phyloP scores from a whole-genome alignment of 2,888 invertebrate genomes.

The Nomada fucata region DNA sequence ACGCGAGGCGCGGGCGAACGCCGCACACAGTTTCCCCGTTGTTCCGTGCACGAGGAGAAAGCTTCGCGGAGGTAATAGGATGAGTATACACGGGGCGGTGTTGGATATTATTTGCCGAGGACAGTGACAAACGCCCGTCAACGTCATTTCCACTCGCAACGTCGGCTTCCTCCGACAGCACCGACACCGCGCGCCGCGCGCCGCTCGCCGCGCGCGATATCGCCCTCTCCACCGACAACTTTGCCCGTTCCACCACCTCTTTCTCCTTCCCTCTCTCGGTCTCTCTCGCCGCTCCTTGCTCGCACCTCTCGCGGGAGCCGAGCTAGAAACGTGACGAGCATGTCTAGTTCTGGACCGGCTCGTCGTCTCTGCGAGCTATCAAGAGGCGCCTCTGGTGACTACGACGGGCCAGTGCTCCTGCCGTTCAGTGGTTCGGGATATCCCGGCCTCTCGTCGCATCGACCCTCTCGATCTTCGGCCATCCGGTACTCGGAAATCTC shows the following conservation, averaged over 20 bases:
- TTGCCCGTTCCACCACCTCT: conserved; percentile 46
- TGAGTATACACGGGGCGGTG: conserved; percentile 72
- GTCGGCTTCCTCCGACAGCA: conserved; percentile 67
- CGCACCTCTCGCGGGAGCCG: conserved; percentile 75
- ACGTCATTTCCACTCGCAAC: conserved; percentile 81
- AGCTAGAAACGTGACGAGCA: conserved; percentile 82
- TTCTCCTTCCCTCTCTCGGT: conserved; percentile 27
- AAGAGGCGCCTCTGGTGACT: conserved; percentile 75
- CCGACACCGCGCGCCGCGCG: conserved; percentile 22
- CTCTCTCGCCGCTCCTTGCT: conserved; percentile 43
- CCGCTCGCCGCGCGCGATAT: conserved; percentile 38
- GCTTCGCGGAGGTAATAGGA: conserved; percentile 65
- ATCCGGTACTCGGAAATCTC: neutral
- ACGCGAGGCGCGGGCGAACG: neutral
- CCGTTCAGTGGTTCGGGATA: conserved; percentile 6
- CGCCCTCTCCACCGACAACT: conserved; percentile 55
- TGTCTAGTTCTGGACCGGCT: conserved; percentile 81
- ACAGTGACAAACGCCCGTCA: conserved; percentile 84
- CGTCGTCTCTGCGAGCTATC: conserved; percentile 80
- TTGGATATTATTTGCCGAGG: conserved; percentile 83
- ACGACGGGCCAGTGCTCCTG: conserved; percentile 57
- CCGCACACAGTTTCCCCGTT: neutral
- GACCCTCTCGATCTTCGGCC: too few relatives aligned
- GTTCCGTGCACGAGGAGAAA: conserved; percentile 55
- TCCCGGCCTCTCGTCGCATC: neutral